Evolutionary conservation across 1,140 invertebrate genomes (phyloP).

Genomic region (Papilio polytes): DNA sequence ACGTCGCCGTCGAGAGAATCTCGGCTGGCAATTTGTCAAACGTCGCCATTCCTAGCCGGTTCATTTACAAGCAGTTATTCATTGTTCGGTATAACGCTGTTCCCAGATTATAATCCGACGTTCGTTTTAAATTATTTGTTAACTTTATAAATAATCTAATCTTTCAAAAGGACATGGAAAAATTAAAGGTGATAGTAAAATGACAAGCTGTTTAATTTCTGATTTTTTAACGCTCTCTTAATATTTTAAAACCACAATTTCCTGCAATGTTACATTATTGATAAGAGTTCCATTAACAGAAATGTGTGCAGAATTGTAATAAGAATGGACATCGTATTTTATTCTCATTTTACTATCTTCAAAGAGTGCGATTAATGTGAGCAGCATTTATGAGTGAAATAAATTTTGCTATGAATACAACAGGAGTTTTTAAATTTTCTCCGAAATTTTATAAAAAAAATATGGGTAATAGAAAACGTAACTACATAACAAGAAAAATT

Average conservation of each 20-base stretch:
- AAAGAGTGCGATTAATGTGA: neutral
- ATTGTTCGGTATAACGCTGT: conserved; percentile 21
- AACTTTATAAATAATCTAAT: neutral
- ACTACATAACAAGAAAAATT: neutral
- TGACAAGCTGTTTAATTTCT: neutral
- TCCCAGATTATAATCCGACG: neutral
- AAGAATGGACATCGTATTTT: neutral
- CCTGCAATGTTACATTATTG: too few species aligned
- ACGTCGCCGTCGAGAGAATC: neutral
- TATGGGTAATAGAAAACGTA: neutral
- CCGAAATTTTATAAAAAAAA: too few species aligned
- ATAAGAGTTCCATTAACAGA: neutral
- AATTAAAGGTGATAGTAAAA: neutral
- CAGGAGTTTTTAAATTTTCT: neutral
- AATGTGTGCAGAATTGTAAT: neutral
- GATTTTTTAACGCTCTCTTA: too few species aligned
- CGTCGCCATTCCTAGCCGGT: conserved; percentile 3
- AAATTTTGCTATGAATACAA: conserved; percentile 1
- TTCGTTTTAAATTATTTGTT: conserved; percentile 14
- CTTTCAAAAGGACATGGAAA: neutral
- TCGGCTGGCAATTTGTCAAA: conserved; percentile 27
- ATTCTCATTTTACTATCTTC: neutral
- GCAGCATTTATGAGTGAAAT: conserved; percentile 4
- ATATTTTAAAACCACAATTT: too few species aligned
- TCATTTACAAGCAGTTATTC: conserved; percentile 29